A percentile compares a stretch with the other conserved stretches of the same genome.
phyloP scores from a whole-genome alignment of 1,140 invertebrate genomes.

The Psilanteris sp. region DNA sequence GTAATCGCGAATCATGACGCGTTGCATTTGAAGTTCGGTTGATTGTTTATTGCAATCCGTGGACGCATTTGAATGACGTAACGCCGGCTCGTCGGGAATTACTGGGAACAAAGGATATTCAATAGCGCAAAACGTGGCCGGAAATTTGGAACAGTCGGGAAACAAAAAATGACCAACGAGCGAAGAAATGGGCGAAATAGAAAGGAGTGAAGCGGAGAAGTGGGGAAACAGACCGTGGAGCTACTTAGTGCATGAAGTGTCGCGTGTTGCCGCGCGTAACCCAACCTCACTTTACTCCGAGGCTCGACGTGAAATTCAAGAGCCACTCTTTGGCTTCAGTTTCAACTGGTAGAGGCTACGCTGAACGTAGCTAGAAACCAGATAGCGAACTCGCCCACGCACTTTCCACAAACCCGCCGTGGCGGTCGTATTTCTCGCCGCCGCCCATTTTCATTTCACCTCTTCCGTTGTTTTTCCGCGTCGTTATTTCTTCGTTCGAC shows the following conservation, averaged over 20 bases:
- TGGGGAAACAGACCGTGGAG: constrained; percentile 72
- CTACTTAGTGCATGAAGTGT: constrained; percentile 74
- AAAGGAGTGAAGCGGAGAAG: constrained; percentile 43
- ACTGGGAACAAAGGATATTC: too few species aligned
- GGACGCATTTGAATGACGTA: too few species aligned
- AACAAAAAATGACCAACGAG: constrained; percentile 20
- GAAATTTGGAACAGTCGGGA: not conserved
- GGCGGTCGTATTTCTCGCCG: constrained; percentile 32
- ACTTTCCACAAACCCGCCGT: constrained; percentile 42
- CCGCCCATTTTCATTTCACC: constrained; percentile 33
- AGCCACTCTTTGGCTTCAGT: constrained; percentile 71
- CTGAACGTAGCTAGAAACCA: constrained; percentile 50
- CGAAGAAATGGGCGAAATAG: constrained; percentile 36
- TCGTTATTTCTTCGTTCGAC: constrained; percentile 2
- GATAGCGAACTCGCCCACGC: constrained; percentile 58
- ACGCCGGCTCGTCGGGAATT: too few species aligned
- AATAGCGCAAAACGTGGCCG: not conserved
- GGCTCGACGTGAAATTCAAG: constrained; percentile 62
- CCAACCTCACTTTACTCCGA: constrained; percentile 53
- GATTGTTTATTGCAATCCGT: too few species aligned
- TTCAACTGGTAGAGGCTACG: constrained; percentile 60
- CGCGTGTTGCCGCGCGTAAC: constrained; percentile 70
- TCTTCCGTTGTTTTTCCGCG: constrained; percentile 37
- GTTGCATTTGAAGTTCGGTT: too few species aligned
- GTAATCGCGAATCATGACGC: too few species aligned